phyloP scores from a whole-genome alignment of 1,140 invertebrate species.

The Pseudomyrmex cubaensis region DNA sequence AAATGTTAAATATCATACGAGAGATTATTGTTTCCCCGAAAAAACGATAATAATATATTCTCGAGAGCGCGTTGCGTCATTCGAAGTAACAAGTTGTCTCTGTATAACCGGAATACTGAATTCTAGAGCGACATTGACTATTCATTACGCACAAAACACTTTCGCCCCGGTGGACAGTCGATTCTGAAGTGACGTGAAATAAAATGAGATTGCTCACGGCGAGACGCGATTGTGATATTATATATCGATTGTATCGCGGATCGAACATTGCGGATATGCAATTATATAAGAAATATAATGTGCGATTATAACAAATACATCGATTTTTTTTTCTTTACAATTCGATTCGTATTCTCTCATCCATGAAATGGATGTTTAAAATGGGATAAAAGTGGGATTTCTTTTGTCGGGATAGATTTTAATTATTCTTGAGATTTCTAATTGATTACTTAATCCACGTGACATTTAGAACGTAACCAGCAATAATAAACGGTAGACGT shows the following conservation, averaged over 20 bases:
- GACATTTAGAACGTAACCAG: background rate
- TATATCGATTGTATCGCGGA: background rate
- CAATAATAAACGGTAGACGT: background rate
- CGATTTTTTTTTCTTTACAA: background rate
- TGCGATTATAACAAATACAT: too few relatives aligned
- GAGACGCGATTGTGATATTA: constrained; percentile 18
- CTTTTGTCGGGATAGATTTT: background rate
- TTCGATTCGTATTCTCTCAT: background rate
- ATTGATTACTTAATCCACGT: background rate
- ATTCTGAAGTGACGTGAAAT: constrained; percentile 24
- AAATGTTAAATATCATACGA: background rate
- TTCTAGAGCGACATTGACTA: background rate
- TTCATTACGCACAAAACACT: constrained; percentile 24
- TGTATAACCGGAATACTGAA: constrained; percentile 31
- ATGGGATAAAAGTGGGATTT: background rate
- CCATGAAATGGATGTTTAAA: constrained; percentile 1
- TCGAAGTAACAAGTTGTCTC: background rate
- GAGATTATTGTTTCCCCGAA: constrained; percentile 10
- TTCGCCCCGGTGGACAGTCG: constrained; percentile 6
- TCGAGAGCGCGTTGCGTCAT: constrained; percentile 7
- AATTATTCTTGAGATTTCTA: background rate
- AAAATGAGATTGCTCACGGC: constrained; percentile 35
- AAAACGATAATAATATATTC: constrained; percentile 15
- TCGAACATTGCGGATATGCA: background rate
- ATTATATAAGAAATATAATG: background rate